Base-by-base conservation (phyloP, 2,113 vertebrate genomes). In the Paracanthobrama guichenoti region DNA sequence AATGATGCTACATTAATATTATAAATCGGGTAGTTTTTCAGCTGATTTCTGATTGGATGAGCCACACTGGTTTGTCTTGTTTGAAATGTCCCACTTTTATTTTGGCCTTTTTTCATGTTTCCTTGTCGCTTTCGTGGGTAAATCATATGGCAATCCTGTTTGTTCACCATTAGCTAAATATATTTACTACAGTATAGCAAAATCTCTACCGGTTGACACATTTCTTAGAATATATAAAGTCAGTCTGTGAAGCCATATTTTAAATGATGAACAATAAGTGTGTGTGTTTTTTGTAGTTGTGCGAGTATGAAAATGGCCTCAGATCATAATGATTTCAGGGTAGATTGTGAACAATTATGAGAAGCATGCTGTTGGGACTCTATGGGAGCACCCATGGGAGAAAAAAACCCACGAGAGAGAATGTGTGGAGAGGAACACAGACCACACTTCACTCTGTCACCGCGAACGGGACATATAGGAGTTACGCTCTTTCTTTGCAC, bases 321-420 rank as follows among this genome's bases (percentile, higher is more conserved):
- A 91, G 85, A 90, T 89, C 90, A 88, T 79, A 84, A 86, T 76
- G 81, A 90, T 90, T 90, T 91, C 84, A 90, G 85, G 88, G 84
- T 88, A 90, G 90, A 90, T 90, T 89, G 87, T 91, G 85, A 90
- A 88, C 87, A 88, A 86, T 91, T 90, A 89, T 87, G 81, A 77
- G 82, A 81, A 67, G 60, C 50, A 22, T 67, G 48, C 87, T 84
- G 81, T 82, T 84, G 89, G 89, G 88, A 90, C 44, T 88, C 14
- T 26, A 42, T 31, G 84, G 60, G n/a, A 18, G n/a, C 24, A 87
- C 82, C 85, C 84, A 24, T 31, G 85, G 84, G 83, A 86, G 14
- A 7, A 72, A 0, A 22, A 48, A n/a, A 67, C 69, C 79, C 74
- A 64, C 46, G 73, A 83, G 85, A 85, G 55, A 48, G 59, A 42